Conservation (phyloP, 2,113 vertebrate genomes). For the Tangachromis dhanisi region DNA sequence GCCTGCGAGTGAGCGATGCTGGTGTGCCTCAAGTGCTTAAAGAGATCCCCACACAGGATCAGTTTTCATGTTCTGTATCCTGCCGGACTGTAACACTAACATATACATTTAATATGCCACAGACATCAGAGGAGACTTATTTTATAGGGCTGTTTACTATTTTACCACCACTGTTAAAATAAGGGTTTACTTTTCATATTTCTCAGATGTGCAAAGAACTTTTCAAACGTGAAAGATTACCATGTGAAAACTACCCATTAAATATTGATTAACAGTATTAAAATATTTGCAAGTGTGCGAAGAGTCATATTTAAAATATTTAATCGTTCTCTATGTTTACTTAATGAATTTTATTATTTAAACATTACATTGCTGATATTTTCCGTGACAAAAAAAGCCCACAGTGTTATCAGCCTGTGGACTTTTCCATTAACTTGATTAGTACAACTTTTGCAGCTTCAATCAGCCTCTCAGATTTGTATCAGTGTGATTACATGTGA, state of each 20-base stretch:
- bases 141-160: not conserved
- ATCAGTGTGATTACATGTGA: not conserved
- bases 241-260: not conserved
- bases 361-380: not conserved
- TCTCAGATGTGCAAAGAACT: not conserved
- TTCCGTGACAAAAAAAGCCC: not conserved
- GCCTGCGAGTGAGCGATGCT: slow-evolving; percentile 74
- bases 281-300: not conserved
- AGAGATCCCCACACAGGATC: not conserved
- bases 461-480: not conserved
- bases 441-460: not conserved
- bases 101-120: not conserved
- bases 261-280: not conserved
- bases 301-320: not conserved
- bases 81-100: not conserved
- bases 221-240: not conserved
- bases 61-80: not conserved
- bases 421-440: not conserved
- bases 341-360: not conserved
- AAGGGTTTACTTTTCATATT: not conserved
- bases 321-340: not conserved
- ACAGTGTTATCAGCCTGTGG: not conserved
- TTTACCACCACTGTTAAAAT: not conserved
- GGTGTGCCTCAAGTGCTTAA: slow-evolving; percentile 5
- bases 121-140: not conserved